A percentile compares a stretch with the other conserved stretches of the same genome.
These are phyloP conservation scores for Cynaeus angustus DNA, from an alignment of 2,888 invertebrate genomes.

Conservation along the genomic window DNA sequence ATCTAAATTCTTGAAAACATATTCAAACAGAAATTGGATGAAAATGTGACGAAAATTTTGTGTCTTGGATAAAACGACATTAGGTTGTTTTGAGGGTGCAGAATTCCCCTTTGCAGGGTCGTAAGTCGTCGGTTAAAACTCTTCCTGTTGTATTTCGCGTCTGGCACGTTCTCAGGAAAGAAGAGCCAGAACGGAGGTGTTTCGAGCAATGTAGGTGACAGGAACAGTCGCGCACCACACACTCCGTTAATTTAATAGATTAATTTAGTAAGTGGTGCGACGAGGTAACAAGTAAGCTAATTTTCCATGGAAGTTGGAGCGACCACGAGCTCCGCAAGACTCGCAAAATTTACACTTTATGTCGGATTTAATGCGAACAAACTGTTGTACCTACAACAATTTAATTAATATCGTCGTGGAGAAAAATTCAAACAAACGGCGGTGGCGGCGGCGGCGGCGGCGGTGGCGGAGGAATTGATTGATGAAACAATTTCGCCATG, in stretches of 20 bases:
- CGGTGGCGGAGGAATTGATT: slow-evolving; percentile 9
- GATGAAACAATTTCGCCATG: slow-evolving; percentile 22
- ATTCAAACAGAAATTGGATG: no score
- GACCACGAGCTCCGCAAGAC: slow-evolving; percentile 58
- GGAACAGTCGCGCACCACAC: slow-evolving; percentile 66
- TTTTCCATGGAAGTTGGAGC: slow-evolving; percentile 63
- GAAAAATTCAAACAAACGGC: slow-evolving; percentile 7
- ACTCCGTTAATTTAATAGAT: slow-evolving; percentile 71
- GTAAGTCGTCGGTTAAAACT: slow-evolving; percentile 1
- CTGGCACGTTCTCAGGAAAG: slow-evolving; percentile 34
- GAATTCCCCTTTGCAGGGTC: not conserved
- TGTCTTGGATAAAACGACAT: no score
- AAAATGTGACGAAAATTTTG: no score
- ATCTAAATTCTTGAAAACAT: no score
- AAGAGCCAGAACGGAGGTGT: slow-evolving; percentile 46
- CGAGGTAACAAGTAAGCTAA: slow-evolving; percentile 71
- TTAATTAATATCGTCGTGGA: slow-evolving; percentile 42
- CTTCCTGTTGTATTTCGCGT: slow-evolving; percentile 6
- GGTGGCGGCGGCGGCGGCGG: no score
- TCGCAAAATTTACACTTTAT: slow-evolving; percentile 55
- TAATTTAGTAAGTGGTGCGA: slow-evolving; percentile 71
- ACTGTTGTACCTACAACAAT: slow-evolving; percentile 47
- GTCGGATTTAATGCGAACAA: slow-evolving; percentile 51
- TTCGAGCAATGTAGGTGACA: slow-evolving; percentile 66
- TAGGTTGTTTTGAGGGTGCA: not conserved